phyloP scores from a whole-genome alignment of 2,113 vertebrate species.

The Chascanopsetta lugubris region DNA sequence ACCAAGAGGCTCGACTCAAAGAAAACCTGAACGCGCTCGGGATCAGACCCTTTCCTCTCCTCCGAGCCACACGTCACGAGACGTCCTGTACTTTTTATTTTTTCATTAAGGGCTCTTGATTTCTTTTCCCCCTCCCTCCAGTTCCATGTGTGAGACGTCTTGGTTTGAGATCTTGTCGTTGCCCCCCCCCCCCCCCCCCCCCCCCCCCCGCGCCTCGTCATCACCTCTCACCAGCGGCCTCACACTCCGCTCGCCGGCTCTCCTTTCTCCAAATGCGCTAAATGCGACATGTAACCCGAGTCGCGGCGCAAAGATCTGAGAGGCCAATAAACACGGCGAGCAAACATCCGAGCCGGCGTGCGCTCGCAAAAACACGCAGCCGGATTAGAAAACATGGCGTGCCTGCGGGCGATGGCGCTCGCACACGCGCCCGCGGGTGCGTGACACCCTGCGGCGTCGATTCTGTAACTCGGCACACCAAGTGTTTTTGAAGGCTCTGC shows the following conservation, averaged over 20 bases:
- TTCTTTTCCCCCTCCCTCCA: neutral
- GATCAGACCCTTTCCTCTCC: slow-evolving; percentile 46
- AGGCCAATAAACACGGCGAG: slow-evolving; percentile 49
- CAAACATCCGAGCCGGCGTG: slow-evolving; percentile 40
- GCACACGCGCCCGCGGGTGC: neutral
- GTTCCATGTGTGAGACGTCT: slow-evolving; percentile 1
- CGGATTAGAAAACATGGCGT: slow-evolving; percentile 4
- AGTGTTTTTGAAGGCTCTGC: slow-evolving; percentile 29
- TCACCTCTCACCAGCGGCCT: slow-evolving; percentile 28
- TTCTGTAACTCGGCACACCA: slow-evolving; percentile 31
- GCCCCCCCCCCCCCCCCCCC: neutral
- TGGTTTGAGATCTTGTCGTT: slow-evolving; percentile 34
- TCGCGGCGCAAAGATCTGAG: slow-evolving; percentile 12
- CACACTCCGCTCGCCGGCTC: slow-evolving; percentile 17
- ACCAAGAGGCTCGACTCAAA: slow-evolving; percentile 37
- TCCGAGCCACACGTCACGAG: slow-evolving; percentile 13
- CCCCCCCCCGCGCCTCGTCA: too few relatives aligned
- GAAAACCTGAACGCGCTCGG: slow-evolving; percentile 17
- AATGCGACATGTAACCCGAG: slow-evolving; percentile 66
- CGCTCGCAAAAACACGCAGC: slow-evolving; percentile 34
- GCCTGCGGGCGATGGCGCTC: neutral
- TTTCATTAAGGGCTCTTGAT: slow-evolving; percentile 19
- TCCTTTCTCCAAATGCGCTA: slow-evolving; percentile 51
- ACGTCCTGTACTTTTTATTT: slow-evolving; percentile 25
- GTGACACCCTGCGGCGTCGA: slow-evolving; percentile 17